Evolutionary conservation across 2,113 vertebrate genomes (phyloP), one percentile per base, ranked within the genome.

Genomic region (Nibea coibor): DNA sequence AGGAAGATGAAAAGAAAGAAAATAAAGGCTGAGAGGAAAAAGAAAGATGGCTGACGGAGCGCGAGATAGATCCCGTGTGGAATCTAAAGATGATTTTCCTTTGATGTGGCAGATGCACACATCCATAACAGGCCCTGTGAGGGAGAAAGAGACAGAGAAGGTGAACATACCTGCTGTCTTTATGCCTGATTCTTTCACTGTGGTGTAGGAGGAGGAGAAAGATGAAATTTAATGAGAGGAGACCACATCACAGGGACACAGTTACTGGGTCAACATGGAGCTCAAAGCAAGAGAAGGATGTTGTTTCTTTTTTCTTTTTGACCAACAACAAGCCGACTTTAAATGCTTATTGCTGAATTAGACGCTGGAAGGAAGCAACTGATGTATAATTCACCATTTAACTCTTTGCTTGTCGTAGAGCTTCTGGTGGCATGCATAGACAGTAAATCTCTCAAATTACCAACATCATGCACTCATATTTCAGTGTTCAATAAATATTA

Each of bases 91-190:
- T 57, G 48, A 50, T 65, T 80, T 53, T 57, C 58, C 75, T 89
- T 91, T 92, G 84, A 90, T 89, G 85, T 83, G 57, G 67, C 87
- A 75, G 83, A 90, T 75, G 75, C 68, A 78, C 62, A 63, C 70
- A 43, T 84, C 65, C 70, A 51, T 54, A 83, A 80, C 82, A 54
- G 80, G 59, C 53, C 76, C 66, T 68, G 15, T 10, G 72, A 75
- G 67, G 17, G 57, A 53, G 63, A 59, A 16, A 16, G 53, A 59
- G 48, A 56, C 5, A 7, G 35, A 69, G 48, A 35, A 58, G 77
- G 65, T 61, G 78, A 80, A 83, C 39, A n/a, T 16, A 83, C 75
- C 80, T 83, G 75, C 54, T 24, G 50, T 66, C 58, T 64, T 59
- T 20, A 42, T 72, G 47, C 68, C 35, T 51, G 11, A 42, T 68